Evolutionary conservation across 2,113 vertebrate genomes (phyloP).

Genomic region (Pangasianodon hypophthalmus): DNA sequence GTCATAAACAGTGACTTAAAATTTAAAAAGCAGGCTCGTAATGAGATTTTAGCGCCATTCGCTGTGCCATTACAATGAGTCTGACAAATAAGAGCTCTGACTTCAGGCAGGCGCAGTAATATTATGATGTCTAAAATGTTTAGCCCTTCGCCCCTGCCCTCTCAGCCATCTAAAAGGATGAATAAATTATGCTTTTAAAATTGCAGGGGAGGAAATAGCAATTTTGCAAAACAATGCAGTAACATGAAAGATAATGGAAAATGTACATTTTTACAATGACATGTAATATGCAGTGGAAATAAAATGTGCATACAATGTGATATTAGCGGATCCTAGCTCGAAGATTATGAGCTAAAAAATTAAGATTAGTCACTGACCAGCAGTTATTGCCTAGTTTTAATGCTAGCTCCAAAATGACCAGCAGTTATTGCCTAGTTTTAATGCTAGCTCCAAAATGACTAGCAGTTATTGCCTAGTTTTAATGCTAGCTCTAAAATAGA

Average conservation of each 20-base stretch:
- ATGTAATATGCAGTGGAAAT: neutral
- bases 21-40: neutral
- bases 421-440: neutral
- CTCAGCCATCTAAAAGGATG: constrained; percentile 11
- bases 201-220: neutral
- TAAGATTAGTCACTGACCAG: neutral
- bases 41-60: neutral
- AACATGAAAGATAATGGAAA: constrained; percentile 2
- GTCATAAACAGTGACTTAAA: neutral
- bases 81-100: neutral
- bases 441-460: neutral
- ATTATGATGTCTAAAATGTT: neutral
- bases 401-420: neutral
- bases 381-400: neutral
- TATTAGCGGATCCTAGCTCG: neutral
- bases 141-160: neutral
- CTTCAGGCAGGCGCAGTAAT: neutral
- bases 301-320: neutral
- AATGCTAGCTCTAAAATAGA: neutral
- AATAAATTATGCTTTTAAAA: constrained; percentile 25
- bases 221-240: constrained; percentile 12
- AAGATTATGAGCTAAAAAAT: neutral
- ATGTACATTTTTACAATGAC: neutral
- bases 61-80: neutral
- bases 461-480: neutral